Base-by-base conservation (phyloP, 2,113 vertebrate genomes). In the Sturnira hondurensis region DNA sequence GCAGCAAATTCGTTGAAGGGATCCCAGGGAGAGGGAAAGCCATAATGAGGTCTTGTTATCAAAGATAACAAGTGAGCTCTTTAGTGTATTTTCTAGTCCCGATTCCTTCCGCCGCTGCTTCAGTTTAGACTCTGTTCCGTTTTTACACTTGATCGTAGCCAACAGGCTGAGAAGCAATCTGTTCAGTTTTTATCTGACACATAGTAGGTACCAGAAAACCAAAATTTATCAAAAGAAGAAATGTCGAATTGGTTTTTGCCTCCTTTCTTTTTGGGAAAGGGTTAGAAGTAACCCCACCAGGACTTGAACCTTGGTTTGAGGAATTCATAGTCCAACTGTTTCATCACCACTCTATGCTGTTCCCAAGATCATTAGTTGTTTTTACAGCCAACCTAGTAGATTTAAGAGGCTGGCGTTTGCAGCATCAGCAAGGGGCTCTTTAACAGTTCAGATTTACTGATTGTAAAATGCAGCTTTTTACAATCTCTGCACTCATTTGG, bases 401-500 rank as follows among this genome's bases (percentile, higher is more conserved):
- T 82, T 83, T 61, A 24, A 77, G 73, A 67, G 85, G 14, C 31
- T 54, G 56, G 41, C 31, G 85, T 87, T 45, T 88, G 7, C 52
- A 94, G 71, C 31, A 91, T 14, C 77, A 78, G 8, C 33, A 54
- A 65, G 58, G 43, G 70, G 0, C 38, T 82, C 33, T 85, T 67
- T n/a, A 91, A 43, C 1, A 19, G 26, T 78, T 89, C 28, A 11
- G 47, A 93, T 88, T 83, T 86, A 89, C 82, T 91, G 54, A 77
- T 85, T 96, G 33, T 81, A 73, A 91, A 82, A 83, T 94, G 77
- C 22, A 63, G 3, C 80, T 70, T 96, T 80, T 58, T 81, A 22
- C 38, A 45, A 12, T 86, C 38, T 76, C 38, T 71, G 28, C 3
- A 50, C 4, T 89, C 38, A 58, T 47, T 93, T 88, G 17, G 36